These are phyloP conservation scores for Chloropsis cyanopogon DNA, from an alignment of 2,113 vertebrate species.

Conservation along the genomic window DNA sequence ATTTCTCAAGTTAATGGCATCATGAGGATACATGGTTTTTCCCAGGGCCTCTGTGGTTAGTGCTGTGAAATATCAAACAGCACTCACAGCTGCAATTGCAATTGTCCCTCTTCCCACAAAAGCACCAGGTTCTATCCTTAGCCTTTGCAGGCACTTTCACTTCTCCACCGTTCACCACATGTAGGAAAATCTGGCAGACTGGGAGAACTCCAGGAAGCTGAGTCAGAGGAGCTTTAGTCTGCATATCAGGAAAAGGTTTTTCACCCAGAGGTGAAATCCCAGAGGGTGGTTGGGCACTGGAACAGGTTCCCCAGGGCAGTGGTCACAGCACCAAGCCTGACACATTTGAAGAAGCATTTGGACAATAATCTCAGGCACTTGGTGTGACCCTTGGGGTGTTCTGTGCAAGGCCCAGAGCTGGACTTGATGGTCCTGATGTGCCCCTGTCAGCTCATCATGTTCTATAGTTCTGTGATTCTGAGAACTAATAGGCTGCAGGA, in stretches of 20 bases:
- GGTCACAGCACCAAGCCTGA: not conserved
- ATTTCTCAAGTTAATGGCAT: not conserved
- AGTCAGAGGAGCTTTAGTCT: not conserved
- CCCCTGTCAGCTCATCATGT: not conserved
- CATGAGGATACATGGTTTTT: not conserved
- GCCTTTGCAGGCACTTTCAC: not conserved
- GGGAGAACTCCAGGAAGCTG: not conserved
- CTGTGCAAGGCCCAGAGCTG: not conserved
- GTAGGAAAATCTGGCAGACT: not conserved
- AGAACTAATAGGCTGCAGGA: not conserved
- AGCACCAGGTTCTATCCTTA: not conserved
- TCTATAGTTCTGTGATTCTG: not conserved
- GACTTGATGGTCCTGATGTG: not conserved
- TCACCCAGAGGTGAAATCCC: not conserved
- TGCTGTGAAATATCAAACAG: not conserved
- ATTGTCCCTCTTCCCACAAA: not conserved
- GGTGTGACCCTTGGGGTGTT: no score
- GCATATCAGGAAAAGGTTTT: not conserved
- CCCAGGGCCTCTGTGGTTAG: not conserved
- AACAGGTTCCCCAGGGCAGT: not conserved
- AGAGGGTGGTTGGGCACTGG: not conserved
- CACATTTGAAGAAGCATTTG: not conserved
- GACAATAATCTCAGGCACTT: not conserved
- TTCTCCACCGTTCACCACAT: not conserved
- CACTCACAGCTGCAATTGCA: not conserved